phyloP scores from a whole-genome alignment of 2,113 vertebrate species.

The Platycercus adscitus region DNA sequence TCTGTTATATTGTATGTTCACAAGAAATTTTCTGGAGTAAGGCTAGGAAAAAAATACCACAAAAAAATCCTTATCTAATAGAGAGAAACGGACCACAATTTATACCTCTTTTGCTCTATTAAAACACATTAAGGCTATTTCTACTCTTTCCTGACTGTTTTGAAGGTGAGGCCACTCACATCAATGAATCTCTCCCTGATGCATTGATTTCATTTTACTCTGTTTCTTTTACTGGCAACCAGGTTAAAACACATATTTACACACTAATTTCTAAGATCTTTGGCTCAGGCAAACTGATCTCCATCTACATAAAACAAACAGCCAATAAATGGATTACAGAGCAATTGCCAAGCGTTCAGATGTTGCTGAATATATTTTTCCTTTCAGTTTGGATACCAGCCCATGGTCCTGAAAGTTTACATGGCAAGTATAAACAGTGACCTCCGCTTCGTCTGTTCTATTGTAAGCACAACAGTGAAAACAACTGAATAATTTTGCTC shows the following conservation, averaged over 20 bases:
- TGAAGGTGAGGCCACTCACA: neutral
- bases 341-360: slow-evolving; percentile 34
- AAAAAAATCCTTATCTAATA: neutral
- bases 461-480: neutral
- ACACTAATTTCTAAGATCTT: slow-evolving; percentile 37
- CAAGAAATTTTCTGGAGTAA: neutral
- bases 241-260: slow-evolving; percentile 47
- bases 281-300: slow-evolving; percentile 49
- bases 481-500: neutral
- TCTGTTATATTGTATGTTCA: neutral
- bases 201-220: slow-evolving; percentile 35
- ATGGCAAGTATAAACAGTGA: neutral
- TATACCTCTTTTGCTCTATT: neutral
- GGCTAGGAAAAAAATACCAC: neutral
- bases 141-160: neutral
- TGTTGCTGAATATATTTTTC: slow-evolving; percentile 35
- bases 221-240: slow-evolving; percentile 35
- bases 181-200: slow-evolving; percentile 1
- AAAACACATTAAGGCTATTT: neutral
- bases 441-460: neutral
- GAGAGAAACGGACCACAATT: neutral
- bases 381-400: slow-evolving; percentile 11
- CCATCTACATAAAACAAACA: slow-evolving; percentile 46
- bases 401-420: neutral
- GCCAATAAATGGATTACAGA: slow-evolving; percentile 51